A percentile compares a stretch with the other conserved stretches of the same genome.
Evolutionary conservation across 2,888 invertebrate genomes (phyloP).

Genomic region (Hydropsyche betteni): DNA sequence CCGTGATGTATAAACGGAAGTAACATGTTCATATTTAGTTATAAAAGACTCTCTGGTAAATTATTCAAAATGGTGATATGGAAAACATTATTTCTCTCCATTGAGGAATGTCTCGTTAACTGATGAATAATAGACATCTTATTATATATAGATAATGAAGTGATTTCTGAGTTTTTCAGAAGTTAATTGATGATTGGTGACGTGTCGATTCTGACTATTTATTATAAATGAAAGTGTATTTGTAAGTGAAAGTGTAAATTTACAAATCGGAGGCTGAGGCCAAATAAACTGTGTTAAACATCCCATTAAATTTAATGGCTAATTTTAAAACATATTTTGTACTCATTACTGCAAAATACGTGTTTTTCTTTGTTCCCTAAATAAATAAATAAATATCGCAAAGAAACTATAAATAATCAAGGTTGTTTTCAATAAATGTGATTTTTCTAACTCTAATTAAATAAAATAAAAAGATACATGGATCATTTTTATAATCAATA

Average conservation of each 20-base stretch:
- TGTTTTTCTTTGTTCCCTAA: constrained; percentile 46
- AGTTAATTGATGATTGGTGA: constrained; percentile 30
- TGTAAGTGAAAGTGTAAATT: constrained; percentile 36
- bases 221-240: constrained; percentile 42
- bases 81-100: constrained; percentile 29
- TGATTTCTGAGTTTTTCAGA: constrained; percentile 28
- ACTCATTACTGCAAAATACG: constrained; percentile 45
- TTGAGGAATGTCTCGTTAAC: constrained; percentile 24
- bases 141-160: constrained; percentile 36
- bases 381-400: constrained; percentile 38
- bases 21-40: constrained; percentile 35
- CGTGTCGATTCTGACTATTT: constrained; percentile 40
- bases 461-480: constrained; percentile 38
- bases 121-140: constrained; percentile 24
- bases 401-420: constrained; percentile 40
- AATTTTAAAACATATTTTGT: constrained; percentile 48
- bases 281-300: constrained; percentile 36
- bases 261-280: constrained; percentile 32
- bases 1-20: constrained; percentile 26
- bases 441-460: constrained; percentile 42
- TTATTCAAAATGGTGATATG: constrained; percentile 29
- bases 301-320: constrained; percentile 36
- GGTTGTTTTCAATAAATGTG: constrained; percentile 46
- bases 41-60: constrained; percentile 27
- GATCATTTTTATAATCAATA: constrained; percentile 45